Evolutionary conservation across 2,888 invertebrate genomes (phyloP).

Genomic region (Rhabditophanes sp.): DNA sequence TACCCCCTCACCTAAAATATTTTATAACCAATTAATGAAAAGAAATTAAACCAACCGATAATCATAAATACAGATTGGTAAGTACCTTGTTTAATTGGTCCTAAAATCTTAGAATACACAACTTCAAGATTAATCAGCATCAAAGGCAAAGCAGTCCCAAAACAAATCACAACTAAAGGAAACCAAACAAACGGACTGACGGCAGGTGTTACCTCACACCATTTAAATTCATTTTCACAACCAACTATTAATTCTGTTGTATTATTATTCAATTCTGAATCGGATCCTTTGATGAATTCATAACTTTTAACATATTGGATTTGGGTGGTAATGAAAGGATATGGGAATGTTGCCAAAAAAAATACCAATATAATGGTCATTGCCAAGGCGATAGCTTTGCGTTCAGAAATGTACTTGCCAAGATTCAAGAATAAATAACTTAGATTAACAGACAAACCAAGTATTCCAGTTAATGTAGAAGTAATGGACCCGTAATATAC

Average conservation of each 20-base stretch:
- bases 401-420: slow-evolving; percentile 7
- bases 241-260: slow-evolving; percentile 10
- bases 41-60: slow-evolving; percentile 2
- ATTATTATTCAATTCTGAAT: too few species aligned
- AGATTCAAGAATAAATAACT: slow-evolving; percentile 16
- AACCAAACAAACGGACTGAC: slow-evolving; percentile 17
- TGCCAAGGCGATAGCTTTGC: too few species aligned
- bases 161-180: slow-evolving; percentile 13
- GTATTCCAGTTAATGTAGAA: slow-evolving; percentile 13
- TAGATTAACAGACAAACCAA: slow-evolving; percentile 11
- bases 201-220: slow-evolving; percentile 13
- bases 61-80: neutral
- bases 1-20: slow-evolving; percentile 13
- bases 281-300: too few species aligned
- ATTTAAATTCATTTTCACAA: slow-evolving; percentile 10
- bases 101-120: slow-evolving; percentile 19
- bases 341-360: too few species aligned
- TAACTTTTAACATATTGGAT: too few species aligned
- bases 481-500: slow-evolving; percentile 13
- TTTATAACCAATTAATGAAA: slow-evolving; percentile 7
- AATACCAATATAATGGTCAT: too few species aligned
- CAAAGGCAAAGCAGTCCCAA: slow-evolving; percentile 16
- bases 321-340: too few species aligned
- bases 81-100: slow-evolving; percentile 12
- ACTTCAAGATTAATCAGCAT: slow-evolving; percentile 17